Base-by-base conservation (phyloP, 2,113 vertebrate genomes). In the Ptychochromis oligacanthus region DNA sequence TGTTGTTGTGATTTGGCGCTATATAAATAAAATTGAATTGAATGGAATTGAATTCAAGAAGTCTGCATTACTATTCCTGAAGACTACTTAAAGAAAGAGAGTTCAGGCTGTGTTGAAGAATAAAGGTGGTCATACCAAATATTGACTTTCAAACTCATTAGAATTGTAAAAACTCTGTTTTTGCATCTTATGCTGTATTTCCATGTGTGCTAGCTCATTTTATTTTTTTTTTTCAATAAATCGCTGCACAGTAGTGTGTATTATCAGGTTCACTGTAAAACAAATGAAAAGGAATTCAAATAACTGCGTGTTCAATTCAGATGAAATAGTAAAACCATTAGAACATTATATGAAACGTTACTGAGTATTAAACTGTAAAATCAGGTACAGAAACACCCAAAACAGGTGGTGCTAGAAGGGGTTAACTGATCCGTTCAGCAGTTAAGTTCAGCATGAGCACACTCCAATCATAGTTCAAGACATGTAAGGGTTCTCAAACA, bases 401-500 rank as follows among this genome's bases (percentile, higher is more conserved):
- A 70, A 31, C 24, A 52, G 24, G 24, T 52, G 65, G 40, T 70
- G 65, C 43, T 52, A 70, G 46, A 67, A 67, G 54, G 22, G 9
- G 8, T 34, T 12, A n/a, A 58, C 61, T 24, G 56, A 76, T 31
- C 11, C 7, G 6, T 43, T 52, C 15, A 54, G 36, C 36, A 36
- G 38, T 18, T 57, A 61, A 17, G 8, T 56, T 64, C 67, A 82
- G 46, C 65, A 56, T 5, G 9, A 79, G 46, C 26, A 76, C 26
- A 64, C 57, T 81, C 34, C 6, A 62, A 31, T 77, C 57, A 67
- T 28, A 75, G 52, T 34, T 52, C 24, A 70, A 70, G 65, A 70
- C 24, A 70, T 20, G 65, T 72, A 77, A 36, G 43, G 14, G 12
- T 57, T 72, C 67, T 85, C 75, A 72, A 70, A 70, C 43, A 18